phyloP scores from a whole-genome alignment of 1,140 invertebrate genomes.

The Plodia interpunctella region DNA sequence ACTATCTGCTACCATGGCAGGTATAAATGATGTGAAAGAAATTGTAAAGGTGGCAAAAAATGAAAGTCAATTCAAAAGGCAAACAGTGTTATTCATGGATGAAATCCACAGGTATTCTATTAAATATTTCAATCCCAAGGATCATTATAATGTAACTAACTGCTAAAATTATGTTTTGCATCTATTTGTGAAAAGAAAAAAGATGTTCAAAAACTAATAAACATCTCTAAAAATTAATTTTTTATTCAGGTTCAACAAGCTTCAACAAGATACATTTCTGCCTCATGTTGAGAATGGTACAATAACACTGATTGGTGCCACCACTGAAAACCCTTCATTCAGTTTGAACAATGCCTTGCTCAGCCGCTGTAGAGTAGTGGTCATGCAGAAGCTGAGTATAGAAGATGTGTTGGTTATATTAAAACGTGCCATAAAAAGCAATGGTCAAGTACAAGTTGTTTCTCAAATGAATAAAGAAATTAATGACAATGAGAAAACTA shows the following conservation, averaged over 20 bases:
- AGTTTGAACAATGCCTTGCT: slow-evolving; percentile 88
- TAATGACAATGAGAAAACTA: slow-evolving; percentile 13
- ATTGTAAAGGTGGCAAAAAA: slow-evolving; percentile 85
- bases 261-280: slow-evolving; percentile 88
- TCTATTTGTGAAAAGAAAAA: too few species aligned
- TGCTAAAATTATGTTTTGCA: too few species aligned
- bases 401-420: slow-evolving; percentile 81
- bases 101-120: slow-evolving; percentile 84
- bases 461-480: slow-evolving; percentile 20
- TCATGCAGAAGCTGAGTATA: slow-evolving; percentile 83
- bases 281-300: slow-evolving; percentile 89
- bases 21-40: slow-evolving; percentile 88
- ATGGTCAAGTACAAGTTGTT: slow-evolving; percentile 39
- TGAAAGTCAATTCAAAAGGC: slow-evolving; percentile 83
- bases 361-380: slow-evolving; percentile 86
- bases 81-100: slow-evolving; percentile 91
- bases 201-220: too few species aligned
- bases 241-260: slow-evolving; percentile 86
- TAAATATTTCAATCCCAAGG: background rate
- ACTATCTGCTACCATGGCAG: slow-evolving; percentile 86
- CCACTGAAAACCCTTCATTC: slow-evolving; percentile 93
- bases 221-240: background rate
- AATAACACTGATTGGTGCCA: slow-evolving; percentile 89
- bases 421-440: slow-evolving; percentile 75
- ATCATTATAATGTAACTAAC: too few species aligned